These are phyloP conservation scores for Martes martes DNA, from an alignment of 2,113 vertebrate genomes.

Conservation along the genomic window DNA sequence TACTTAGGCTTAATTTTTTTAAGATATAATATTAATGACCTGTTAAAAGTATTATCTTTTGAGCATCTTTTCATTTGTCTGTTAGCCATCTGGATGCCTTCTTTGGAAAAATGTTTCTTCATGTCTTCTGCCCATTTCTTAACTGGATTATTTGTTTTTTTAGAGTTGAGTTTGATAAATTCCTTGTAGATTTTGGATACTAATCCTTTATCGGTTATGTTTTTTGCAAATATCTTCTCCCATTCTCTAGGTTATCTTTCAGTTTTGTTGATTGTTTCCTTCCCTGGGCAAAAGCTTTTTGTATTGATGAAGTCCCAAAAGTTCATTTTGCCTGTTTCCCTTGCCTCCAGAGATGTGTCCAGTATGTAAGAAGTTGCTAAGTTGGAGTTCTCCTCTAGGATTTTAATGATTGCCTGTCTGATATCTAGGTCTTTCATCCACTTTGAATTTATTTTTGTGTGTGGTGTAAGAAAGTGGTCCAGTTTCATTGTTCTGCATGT, in stretches of 20 bases:
- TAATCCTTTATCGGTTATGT: not conserved
- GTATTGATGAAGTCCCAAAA: not conserved
- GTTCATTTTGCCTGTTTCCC: not conserved
- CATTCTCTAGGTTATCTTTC: not conserved
- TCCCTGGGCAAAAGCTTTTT: not conserved
- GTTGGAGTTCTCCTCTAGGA: not conserved
- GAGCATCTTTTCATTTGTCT: not conserved
- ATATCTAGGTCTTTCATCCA: not conserved
- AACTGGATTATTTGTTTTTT: not conserved
- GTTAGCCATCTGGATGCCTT: not conserved
- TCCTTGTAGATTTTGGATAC: not conserved
- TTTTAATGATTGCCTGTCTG: not conserved
- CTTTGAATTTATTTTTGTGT: not conserved
- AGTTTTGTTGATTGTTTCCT: not conserved
- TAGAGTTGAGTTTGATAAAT: not conserved
- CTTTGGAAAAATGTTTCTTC: not conserved
- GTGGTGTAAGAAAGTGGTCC: not conserved
- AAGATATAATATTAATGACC: not conserved
- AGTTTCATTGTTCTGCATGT: not conserved
- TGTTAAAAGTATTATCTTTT: not conserved
- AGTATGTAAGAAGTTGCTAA: not conserved
- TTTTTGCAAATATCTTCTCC: not conserved
- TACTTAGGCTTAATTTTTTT: not conserved
- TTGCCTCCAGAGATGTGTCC: not conserved
- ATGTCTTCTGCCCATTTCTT: not conserved